Evolutionary conservation across 2,113 vertebrate genomes (phyloP), one percentile per base, ranked within the genome.

Genomic region (Corvus cornix): DNA sequence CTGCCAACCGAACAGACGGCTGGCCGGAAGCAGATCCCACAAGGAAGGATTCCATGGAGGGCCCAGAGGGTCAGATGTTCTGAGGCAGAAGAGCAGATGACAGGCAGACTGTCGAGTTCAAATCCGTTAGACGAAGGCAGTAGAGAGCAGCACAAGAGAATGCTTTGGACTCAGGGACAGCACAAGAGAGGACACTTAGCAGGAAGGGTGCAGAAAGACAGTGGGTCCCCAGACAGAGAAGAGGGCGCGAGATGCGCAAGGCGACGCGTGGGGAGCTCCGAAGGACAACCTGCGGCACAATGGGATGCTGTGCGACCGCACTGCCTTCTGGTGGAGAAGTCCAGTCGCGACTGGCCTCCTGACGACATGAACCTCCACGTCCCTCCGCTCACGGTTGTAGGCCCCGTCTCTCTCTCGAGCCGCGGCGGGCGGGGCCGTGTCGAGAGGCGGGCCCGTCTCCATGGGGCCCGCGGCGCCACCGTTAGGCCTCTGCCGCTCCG

Each of bases 361-460:
- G 18, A 23, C 9, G 46, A 15, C 46, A 33, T 64, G 1, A 7
- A 69, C n/a, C 51, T 1, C 10, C 46, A 1, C 37, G 3, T 2
- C 27, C 3, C 7, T 3, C 39, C 12, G 21, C 48, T 16, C 5
- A 1, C 9, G 8, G 26, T 37, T 1, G 15, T 0, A 10, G 70
- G 75, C 82, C 85, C 18, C 58, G 9, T 1, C 35, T 2, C 48
- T 4, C 22, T 5, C 13, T 2, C 10, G 3, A 18, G 12, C 19
- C 5, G 33, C 52, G 7, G 21, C 21, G 5, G 30, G 12, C 18
- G 5, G 3, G 22, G 28, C 55, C 13, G 0, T 3, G 9, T 17
- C 16, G 3, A 3, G 21, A 11, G 37, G 46, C 41, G 26, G 41
- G 41, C 10, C 10, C 37, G 60, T 93, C 85, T 7, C 94, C 80